Base-by-base conservation (phyloP, 2,888 invertebrate species). In the Rhingia campestris region DNA sequence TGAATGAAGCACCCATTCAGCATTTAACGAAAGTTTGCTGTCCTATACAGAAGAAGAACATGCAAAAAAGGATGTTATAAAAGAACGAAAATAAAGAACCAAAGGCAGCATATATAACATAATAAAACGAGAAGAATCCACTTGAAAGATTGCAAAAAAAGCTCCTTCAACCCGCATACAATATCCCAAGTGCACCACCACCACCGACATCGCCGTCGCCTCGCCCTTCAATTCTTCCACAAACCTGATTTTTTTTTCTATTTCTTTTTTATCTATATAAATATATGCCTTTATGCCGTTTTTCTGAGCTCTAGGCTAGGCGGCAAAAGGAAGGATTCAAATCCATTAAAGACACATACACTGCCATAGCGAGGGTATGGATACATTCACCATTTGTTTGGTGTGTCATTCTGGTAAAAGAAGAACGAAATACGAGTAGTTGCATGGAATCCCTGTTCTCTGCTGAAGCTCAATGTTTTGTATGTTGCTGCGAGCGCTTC, bases 91-190 rank as follows among this genome's bases (percentile, higher is more conserved):
- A 14, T 30, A 32, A 53, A 51, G 32, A 51, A 59, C 5, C 45
- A 61, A 47, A 45, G 61, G 39, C 63, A 47, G 35, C 54, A 66
- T 67, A 12, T 54, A 54, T 32, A 43, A 45, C 45, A 75, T 67
- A 64, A 72, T 53, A 73, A 39, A 12, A 45, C 22, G 30, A 6
- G 14, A 56, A 51, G 33, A 66, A 63, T 67, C 73, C 41, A 80
- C 74, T 74, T 53, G 61, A 74, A 74, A 63, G 67, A 80, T 80
- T 74, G 67, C 67, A 74, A 66, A 80, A n/a, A 22, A 80, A 80
- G 80, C 80, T 80, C 49, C 74, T 74, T 66, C 59, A 66, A 61
- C 53, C 59, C 43, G 54, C 47, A 59, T 53, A 66, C 66, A 73
- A 51, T 37, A 74, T 43, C 12, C 74, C 61, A 69, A 74, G 67